phyloP scores from a whole-genome alignment of 2,797 vertebrate genomes.

The Pempheris klunzingeri region DNA sequence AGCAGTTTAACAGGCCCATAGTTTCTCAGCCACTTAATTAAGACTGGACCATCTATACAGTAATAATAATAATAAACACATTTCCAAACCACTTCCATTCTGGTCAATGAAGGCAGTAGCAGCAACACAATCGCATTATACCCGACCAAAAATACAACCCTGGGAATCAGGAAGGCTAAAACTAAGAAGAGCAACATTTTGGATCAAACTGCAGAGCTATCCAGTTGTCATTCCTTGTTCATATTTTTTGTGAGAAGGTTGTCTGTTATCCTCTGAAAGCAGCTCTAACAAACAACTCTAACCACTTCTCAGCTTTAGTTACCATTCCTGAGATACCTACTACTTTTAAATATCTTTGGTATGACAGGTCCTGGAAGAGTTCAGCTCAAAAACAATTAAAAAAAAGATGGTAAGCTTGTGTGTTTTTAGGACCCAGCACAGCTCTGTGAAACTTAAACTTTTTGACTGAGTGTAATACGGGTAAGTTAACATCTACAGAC shows the following conservation, averaged over 20 bases:
- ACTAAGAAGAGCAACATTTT: not conserved
- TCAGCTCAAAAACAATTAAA: too few relatives aligned
- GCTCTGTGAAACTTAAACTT: too few relatives aligned
- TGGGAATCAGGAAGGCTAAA: not conserved
- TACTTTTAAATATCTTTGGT: not conserved
- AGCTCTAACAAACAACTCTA: not conserved
- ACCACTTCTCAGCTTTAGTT: not conserved
- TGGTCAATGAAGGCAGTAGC: not conserved
- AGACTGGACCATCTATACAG: not conserved
- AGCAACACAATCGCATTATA: not conserved
- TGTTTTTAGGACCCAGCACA: too few relatives aligned
- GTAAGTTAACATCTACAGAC: too few relatives aligned
- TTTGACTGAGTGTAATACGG: too few relatives aligned
- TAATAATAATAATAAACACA: not conserved
- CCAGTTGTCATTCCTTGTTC: not conserved
- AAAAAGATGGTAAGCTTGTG: too few relatives aligned
- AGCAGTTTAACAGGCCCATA: conserved; percentile 1
- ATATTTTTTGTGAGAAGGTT: not conserved
- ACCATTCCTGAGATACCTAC: not conserved
- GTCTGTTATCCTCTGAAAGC: not conserved
- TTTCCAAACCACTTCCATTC: not conserved
- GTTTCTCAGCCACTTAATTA: conserved; percentile 1
- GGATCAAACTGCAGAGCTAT: not conserved
- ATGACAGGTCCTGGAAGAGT: not conserved
- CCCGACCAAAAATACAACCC: too few relatives aligned